These are phyloP conservation scores for Oryctes rhinoceros DNA, from an alignment of 1,140 invertebrate genomes.

Conservation along the genomic window DNA sequence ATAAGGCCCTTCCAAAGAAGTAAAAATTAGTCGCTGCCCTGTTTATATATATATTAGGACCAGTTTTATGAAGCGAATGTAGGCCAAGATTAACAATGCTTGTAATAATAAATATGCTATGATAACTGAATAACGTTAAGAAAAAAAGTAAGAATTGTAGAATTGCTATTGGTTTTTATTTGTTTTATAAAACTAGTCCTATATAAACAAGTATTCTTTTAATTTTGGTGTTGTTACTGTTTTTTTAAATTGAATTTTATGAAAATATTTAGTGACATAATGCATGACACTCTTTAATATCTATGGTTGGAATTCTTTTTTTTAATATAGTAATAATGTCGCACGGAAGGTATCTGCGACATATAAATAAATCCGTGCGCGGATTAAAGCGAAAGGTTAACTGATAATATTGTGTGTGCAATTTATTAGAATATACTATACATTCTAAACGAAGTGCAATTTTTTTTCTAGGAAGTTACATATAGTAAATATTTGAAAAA, in stretches of 20 bases:
- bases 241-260: neutral
- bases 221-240: neutral
- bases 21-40: neutral
- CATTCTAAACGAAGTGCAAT: slow-evolving; percentile 6
- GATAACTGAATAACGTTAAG: too few species aligned
- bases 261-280: too few species aligned
- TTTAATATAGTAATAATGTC: too few species aligned
- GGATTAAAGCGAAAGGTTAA: neutral
- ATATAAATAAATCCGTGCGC: neutral
- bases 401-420: neutral
- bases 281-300: too few species aligned
- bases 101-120: too few species aligned
- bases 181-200: too few species aligned
- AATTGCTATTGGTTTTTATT: too few species aligned
- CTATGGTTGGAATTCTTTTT: too few species aligned
- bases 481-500: neutral
- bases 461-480: neutral
- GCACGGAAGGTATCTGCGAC: too few species aligned
- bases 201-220: neutral
- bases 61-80: too few species aligned
- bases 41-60: neutral
- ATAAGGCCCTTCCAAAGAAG: neutral
- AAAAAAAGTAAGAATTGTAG: too few species aligned
- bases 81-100: too few species aligned
- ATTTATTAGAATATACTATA: slow-evolving; percentile 1